phyloP scores from a whole-genome alignment of 2,113 vertebrate genomes.

The Xiphophorus maculatus region DNA sequence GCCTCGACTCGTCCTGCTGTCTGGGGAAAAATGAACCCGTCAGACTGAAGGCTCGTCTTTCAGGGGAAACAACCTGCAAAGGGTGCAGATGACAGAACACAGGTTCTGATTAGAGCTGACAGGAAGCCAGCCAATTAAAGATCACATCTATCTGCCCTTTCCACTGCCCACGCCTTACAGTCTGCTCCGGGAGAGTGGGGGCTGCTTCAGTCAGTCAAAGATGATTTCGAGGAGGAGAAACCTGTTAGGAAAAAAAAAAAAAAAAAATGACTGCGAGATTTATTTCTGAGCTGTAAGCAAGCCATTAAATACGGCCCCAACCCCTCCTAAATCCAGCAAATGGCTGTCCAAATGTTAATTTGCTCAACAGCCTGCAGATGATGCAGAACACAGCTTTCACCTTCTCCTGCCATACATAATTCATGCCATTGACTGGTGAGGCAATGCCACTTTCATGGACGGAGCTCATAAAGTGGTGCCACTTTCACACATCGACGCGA shows the following conservation, averaged over 20 bases:
- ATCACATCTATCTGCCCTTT: constrained; percentile 67
- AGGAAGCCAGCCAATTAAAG: constrained; percentile 71
- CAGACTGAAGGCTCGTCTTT: constrained; percentile 50
- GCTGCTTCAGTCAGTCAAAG: constrained; percentile 45
- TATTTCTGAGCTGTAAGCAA: constrained; percentile 53
- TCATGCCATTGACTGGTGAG: constrained; percentile 79
- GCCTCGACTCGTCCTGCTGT: constrained; percentile 43
- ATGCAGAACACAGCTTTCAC: constrained; percentile 77
- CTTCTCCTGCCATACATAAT: constrained; percentile 77
- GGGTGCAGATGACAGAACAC: constrained; percentile 70
- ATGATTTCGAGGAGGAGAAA: constrained; percentile 49
- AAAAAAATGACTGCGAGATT: constrained; percentile 48
- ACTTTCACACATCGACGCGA: constrained; percentile 71
- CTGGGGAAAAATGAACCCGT: constrained; percentile 56
- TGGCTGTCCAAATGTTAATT: constrained; percentile 76
- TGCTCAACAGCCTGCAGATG: constrained; percentile 73
- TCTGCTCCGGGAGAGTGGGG: constrained; percentile 36
- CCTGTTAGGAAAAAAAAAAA: constrained; percentile 7
- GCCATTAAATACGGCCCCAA: constrained; percentile 47
- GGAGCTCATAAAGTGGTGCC: constrained; percentile 67
- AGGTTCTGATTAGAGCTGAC: constrained; percentile 65
- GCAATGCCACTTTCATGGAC: constrained; percentile 76
- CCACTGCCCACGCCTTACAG: constrained; percentile 49
- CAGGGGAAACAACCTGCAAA: constrained; percentile 59
- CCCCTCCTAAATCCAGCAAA: constrained; percentile 53